phyloP scores from a whole-genome alignment of 2,888 invertebrate genomes.

The Sarcophaga variegata region DNA sequence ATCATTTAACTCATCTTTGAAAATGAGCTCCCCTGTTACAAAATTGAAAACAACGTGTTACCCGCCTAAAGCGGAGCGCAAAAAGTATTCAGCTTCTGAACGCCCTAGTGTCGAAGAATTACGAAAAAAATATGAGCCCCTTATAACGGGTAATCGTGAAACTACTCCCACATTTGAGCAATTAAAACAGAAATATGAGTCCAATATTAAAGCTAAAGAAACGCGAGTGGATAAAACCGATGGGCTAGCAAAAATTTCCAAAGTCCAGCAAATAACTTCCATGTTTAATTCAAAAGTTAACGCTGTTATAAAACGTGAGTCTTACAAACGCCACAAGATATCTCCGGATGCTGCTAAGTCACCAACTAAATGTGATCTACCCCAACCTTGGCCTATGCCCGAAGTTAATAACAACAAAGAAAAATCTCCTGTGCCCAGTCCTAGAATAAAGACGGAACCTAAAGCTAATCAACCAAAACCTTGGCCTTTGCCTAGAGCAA shows the following conservation, averaged over 20 bases:
- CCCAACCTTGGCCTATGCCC: conserved; percentile 10
- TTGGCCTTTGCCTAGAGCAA: conserved; percentile 4
- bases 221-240: conserved; percentile 42
- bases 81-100: conserved; percentile 38
- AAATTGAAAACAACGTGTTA: neutral
- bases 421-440: conserved; percentile 66
- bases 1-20: neutral
- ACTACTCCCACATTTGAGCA: neutral
- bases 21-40: conserved; percentile 14
- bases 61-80: neutral
- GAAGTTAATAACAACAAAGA: conserved; percentile 45
- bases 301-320: conserved; percentile 72
- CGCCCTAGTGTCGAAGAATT: conserved; percentile 70
- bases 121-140: conserved; percentile 74
- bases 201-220: neutral
- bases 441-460: neutral
- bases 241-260: conserved; percentile 68
- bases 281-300: conserved; percentile 77
- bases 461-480: too few species aligned
- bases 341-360: conserved; percentile 15
- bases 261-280: conserved; percentile 78
- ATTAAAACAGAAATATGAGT: conserved; percentile 30
- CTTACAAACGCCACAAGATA: neutral
- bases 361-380: neutral
- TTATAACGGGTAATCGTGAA: too few species aligned